Conservation (phyloP, 2,888 invertebrate genomes). For the Agrotis ipsilon region DNA sequence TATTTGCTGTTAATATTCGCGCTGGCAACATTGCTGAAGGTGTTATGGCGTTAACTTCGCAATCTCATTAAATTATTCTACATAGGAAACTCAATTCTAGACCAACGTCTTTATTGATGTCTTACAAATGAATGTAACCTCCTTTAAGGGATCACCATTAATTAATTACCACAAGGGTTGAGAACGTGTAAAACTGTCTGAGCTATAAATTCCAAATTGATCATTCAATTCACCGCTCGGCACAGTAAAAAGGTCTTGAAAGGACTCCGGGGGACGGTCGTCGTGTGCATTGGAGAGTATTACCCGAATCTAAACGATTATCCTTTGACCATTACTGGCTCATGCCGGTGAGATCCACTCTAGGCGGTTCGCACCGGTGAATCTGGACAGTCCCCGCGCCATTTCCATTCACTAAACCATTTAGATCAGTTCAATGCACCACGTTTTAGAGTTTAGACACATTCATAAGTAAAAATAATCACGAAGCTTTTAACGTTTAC, state of each 20-base stretch:
- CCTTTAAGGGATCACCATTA: background rate
- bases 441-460: constrained; percentile 57
- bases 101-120: too few relatives aligned
- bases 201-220: constrained; percentile 43
- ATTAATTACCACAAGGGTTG: constrained; percentile 17
- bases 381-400: constrained; percentile 67
- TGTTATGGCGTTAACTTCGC: constrained; percentile 1
- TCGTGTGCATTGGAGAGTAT: constrained; percentile 48
- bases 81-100: background rate
- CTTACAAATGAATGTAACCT: constrained; percentile 6
- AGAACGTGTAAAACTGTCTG: constrained; percentile 20
- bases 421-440: constrained; percentile 80
- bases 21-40: constrained; percentile 10
- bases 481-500: constrained; percentile 12
- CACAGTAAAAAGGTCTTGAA: constrained; percentile 44
- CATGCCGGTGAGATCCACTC: constrained; percentile 77
- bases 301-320: constrained; percentile 61
- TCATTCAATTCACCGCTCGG: constrained; percentile 43
- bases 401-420: constrained; percentile 78
- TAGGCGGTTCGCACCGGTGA: constrained; percentile 74
- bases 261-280: constrained; percentile 38
- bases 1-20: constrained; percentile 38
- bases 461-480: constrained; percentile 32
- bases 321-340: constrained; percentile 68
- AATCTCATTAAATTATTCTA: background rate